These are phyloP conservation scores for Eurois occulta DNA, from an alignment of 2,888 invertebrate genomes.

Conservation along the genomic window DNA sequence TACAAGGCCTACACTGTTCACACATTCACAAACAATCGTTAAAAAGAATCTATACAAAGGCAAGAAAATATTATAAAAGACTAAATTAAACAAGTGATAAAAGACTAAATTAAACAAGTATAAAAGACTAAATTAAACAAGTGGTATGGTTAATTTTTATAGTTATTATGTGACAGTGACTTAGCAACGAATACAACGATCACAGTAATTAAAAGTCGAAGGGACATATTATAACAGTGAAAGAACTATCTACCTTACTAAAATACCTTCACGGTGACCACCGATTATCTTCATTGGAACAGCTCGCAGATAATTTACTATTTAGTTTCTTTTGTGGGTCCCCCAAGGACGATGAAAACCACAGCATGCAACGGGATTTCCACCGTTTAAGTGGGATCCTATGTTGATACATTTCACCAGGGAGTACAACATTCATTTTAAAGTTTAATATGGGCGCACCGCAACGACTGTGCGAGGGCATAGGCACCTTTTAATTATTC, in stretches of 20 bases:
- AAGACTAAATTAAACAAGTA: too few relatives aligned
- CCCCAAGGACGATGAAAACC: not conserved
- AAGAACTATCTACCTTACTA: slow-evolving; percentile 31
- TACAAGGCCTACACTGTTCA: too few relatives aligned
- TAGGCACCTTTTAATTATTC: slow-evolving; percentile 65
- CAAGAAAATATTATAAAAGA: too few relatives aligned
- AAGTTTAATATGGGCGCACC: slow-evolving; percentile 65
- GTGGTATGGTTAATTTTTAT: too few relatives aligned
- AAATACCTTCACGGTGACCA: slow-evolving; percentile 50
- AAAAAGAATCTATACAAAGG: too few relatives aligned
- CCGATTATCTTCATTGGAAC: slow-evolving; percentile 68
- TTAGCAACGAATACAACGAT: not conserved
- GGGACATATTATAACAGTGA: not conserved
- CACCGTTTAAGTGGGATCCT: slow-evolving; percentile 60
- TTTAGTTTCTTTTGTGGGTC: slow-evolving; percentile 24
- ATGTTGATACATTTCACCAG: slow-evolving; percentile 61
- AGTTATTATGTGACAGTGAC: not conserved
- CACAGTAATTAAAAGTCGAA: not conserved
- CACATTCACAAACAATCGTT: too few relatives aligned
- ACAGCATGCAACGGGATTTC: slow-evolving; percentile 31
- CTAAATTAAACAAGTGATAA: too few relatives aligned
- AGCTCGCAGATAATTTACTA: slow-evolving; percentile 62
- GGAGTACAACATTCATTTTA: slow-evolving; percentile 65
- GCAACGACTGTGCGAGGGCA: slow-evolving; percentile 46
- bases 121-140: too few relatives aligned